Percentiles rank a stretch among this genome's conserved stretches.
Evolutionary conservation across 37 sponge, comb jelly and placozoan genomes (phyloP).

Genomic region (Ephydatia muelleri): DNA sequence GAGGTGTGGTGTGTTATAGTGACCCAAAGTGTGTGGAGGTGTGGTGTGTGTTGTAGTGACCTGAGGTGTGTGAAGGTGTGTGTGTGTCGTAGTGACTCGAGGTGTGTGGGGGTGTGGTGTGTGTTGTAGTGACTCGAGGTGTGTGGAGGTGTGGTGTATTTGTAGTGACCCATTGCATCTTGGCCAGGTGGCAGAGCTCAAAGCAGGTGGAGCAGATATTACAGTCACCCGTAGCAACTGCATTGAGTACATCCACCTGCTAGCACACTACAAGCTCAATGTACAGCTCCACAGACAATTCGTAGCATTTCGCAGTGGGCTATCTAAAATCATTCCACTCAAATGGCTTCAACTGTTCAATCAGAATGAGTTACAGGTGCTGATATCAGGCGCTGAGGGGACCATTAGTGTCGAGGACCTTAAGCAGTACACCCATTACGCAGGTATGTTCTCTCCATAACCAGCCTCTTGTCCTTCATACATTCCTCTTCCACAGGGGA

Average conservation of each 20-base stretch:
- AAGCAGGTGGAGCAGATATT: conserved; percentile 69
- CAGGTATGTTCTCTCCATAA: conserved; percentile 28
- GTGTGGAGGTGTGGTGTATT: no score
- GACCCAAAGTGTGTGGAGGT: conserved; percentile 12
- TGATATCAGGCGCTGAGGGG: conserved; percentile 82
- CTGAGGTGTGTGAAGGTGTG: not conserved
- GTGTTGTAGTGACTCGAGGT: not conserved
- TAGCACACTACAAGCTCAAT: conserved; percentile 88
- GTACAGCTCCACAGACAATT: conserved; percentile 64
- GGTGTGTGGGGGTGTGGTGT: conserved; percentile 11
- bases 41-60: no score
- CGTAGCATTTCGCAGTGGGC: conserved; percentile 71
- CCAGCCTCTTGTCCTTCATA: not conserved
- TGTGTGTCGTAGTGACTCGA: no score
- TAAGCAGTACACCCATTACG: conserved; percentile 54
- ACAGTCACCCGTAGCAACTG: conserved; percentile 77
- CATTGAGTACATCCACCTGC: conserved; percentile 82
- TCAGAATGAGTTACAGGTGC: conserved; percentile 71
- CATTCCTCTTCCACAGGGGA: conserved; percentile 53
- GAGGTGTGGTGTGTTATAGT: conserved; percentile 20
- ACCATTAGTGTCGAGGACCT: conserved; percentile 70
- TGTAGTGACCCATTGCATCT: not conserved
- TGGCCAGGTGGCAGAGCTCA: conserved; percentile 72
- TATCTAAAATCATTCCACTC: conserved; percentile 69
- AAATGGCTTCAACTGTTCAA: conserved; percentile 84